These are phyloP conservation scores for Meloidogyne hapla DNA, from an alignment of 1,140 invertebrate genomes.

Conservation along the genomic window DNA sequence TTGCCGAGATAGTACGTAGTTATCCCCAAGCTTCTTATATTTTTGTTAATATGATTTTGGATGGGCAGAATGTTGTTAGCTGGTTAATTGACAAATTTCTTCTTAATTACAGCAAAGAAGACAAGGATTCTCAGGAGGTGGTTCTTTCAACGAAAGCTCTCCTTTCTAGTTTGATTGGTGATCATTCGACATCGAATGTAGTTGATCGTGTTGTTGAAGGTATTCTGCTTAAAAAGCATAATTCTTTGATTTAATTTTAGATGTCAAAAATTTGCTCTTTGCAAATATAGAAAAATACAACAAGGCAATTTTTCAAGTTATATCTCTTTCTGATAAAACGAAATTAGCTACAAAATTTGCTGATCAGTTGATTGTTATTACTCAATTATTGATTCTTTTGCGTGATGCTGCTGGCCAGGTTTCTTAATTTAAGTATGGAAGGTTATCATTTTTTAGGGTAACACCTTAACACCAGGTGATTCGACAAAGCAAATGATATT, in stretches of 20 bases:
- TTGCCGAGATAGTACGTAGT: slow-evolving; percentile 35
- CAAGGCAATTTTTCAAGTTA: not conserved
- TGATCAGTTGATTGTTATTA: slow-evolving; percentile 13
- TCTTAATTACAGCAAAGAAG: slow-evolving; percentile 6
- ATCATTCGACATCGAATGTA: slow-evolving; percentile 9
- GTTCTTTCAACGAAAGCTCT: slow-evolving; percentile 33
- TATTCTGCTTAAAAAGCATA: not conserved
- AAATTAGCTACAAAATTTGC: slow-evolving; percentile 17
- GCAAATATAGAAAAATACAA: not conserved
- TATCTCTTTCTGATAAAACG: not conserved
- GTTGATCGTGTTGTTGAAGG: slow-evolving; percentile 25
- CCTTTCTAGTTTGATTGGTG: slow-evolving; percentile 22
- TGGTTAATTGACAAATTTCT: slow-evolving; percentile 42
- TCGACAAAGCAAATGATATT: slow-evolving; percentile 24
- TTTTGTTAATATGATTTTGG: slow-evolving; percentile 25
- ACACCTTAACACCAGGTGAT: slow-evolving; percentile 16
- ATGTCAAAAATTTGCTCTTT: slow-evolving; percentile 33
- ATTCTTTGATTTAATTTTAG: not conserved
- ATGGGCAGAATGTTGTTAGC: slow-evolving; percentile 6
- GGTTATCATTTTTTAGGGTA: slow-evolving; percentile 19
- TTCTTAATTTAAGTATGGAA: not conserved
- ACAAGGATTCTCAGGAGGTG: slow-evolving; percentile 19
- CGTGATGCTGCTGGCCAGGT: slow-evolving; percentile 10
- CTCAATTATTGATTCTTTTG: slow-evolving; percentile 19
- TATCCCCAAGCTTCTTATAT: slow-evolving; percentile 20